Conservation (phyloP, 2,797 vertebrate species). For the Cynodonichthys magdalenae region DNA sequence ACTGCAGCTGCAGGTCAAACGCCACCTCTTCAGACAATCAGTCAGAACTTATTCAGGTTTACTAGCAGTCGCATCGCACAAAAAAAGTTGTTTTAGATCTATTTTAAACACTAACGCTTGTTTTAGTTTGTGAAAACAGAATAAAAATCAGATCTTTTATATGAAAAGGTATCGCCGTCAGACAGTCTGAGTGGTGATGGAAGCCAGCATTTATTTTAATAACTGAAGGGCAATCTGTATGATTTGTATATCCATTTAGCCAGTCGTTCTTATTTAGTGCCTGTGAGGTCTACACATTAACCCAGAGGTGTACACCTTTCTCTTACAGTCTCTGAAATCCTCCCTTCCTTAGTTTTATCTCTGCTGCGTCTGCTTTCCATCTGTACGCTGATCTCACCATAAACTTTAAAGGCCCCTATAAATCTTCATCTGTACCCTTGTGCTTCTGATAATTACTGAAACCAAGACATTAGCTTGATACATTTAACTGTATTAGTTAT, state of each 20-base stretch:
- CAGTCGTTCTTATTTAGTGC: constrained; percentile 80
- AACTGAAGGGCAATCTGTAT: constrained; percentile 70
- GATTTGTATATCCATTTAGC: constrained; percentile 77
- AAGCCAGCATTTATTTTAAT: constrained; percentile 60
- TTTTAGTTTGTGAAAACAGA: constrained; percentile 46
- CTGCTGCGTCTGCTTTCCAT: constrained; percentile 35
- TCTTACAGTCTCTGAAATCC: constrained; percentile 37
- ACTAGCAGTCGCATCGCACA: constrained; percentile 38
- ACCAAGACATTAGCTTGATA: constrained; percentile 31
- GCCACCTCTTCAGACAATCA: constrained; percentile 67
- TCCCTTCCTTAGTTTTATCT: constrained; percentile 49
- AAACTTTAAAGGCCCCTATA: constrained; percentile 49
- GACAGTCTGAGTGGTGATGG: constrained; percentile 54
- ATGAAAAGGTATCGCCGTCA: constrained; percentile 48
- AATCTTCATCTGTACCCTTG: constrained; percentile 63
- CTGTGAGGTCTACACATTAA: constrained; percentile 73
- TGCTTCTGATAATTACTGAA: constrained; percentile 61
- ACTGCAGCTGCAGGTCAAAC: constrained; percentile 74
- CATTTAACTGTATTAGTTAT: constrained; percentile 32
- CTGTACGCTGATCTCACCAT: constrained; percentile 63
- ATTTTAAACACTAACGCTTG: constrained; percentile 47
- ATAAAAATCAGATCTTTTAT: constrained; percentile 42
- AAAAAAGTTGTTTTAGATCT: constrained; percentile 65
- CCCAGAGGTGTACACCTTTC: constrained; percentile 62
- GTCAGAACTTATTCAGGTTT: constrained; percentile 62